These are phyloP conservation scores for Protonemura montana DNA, from an alignment of 2,888 invertebrate species.

Conservation along the genomic window DNA sequence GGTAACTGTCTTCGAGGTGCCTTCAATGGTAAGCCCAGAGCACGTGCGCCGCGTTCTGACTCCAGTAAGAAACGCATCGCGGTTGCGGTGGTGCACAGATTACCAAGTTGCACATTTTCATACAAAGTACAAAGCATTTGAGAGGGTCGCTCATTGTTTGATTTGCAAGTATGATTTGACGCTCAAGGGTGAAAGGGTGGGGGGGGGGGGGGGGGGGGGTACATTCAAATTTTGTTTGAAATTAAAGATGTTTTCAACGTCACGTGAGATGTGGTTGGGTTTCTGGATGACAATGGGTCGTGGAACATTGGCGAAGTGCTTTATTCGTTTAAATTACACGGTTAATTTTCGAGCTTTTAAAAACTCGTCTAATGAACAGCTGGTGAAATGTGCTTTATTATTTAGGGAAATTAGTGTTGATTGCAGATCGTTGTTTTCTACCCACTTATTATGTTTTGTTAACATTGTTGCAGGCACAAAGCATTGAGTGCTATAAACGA, in stretches of 20 bases:
- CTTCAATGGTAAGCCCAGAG: background rate
- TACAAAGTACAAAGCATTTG: background rate
- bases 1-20: constrained; percentile 7
- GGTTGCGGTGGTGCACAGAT: background rate
- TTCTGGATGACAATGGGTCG: background rate
- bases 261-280: background rate
- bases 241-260: background rate
- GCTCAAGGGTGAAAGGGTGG: background rate
- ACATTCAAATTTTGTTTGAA: background rate
- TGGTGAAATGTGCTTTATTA: background rate
- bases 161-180: background rate
- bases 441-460: no score
- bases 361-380: background rate
- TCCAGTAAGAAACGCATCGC: background rate
- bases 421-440: background rate
- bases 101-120: background rate
- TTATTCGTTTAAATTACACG: background rate
- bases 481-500: no score
- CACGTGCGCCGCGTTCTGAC: background rate
- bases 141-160: background rate
- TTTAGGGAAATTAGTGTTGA: background rate
- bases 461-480: no score
- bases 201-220: no score
- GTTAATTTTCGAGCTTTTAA: background rate
- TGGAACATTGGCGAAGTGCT: background rate